phyloP scores from a whole-genome alignment of 2,888 invertebrate species.

The Cristatella mucedo region DNA sequence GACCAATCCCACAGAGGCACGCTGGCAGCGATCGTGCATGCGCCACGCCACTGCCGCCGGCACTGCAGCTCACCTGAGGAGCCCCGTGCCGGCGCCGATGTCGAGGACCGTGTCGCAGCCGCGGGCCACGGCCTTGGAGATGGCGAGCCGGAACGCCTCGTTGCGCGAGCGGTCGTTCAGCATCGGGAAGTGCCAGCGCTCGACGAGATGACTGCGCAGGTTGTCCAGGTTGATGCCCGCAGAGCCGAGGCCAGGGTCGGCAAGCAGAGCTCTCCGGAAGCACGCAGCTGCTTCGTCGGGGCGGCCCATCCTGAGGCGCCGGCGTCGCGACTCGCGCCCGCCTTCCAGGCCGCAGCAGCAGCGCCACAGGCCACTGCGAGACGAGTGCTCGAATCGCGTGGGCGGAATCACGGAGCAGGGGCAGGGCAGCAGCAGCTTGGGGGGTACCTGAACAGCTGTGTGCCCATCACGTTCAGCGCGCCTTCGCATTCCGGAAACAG shows the following conservation, averaged over 20 bases:
- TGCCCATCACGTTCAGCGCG: slow-evolving; percentile 43
- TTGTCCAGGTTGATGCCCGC: slow-evolving; percentile 56
- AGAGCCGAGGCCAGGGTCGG: too few species aligned
- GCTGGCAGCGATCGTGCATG: too few species aligned
- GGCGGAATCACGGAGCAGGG: too few species aligned
- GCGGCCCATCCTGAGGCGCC: slow-evolving; percentile 45
- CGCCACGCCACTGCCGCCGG: too few species aligned
- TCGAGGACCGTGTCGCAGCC: slow-evolving; percentile 50
- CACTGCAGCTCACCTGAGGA: slow-evolving; percentile 43
- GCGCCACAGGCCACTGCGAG: too few species aligned
- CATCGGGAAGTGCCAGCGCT: slow-evolving; percentile 69
- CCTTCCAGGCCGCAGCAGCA: too few species aligned
- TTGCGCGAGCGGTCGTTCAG: slow-evolving; percentile 58
- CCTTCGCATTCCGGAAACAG: slow-evolving; percentile 42
- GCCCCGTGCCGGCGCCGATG: slow-evolving; percentile 60
- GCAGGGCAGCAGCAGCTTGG: slow-evolving; percentile 4
- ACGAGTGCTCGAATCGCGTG: too few species aligned
- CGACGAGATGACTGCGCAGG: slow-evolving; percentile 51
- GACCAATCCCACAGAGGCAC: too few species aligned
- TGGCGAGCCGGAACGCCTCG: slow-evolving; percentile 49
- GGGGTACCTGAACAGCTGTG: slow-evolving; percentile 42
- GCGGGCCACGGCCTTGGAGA: slow-evolving; percentile 43
- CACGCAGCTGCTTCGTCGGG: slow-evolving; percentile 46
- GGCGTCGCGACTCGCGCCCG: too few species aligned
- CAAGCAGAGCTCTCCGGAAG: slow-evolving; percentile 45